Conservation (phyloP, 2,888 invertebrate species). For the Lacanobia wlatinum region DNA sequence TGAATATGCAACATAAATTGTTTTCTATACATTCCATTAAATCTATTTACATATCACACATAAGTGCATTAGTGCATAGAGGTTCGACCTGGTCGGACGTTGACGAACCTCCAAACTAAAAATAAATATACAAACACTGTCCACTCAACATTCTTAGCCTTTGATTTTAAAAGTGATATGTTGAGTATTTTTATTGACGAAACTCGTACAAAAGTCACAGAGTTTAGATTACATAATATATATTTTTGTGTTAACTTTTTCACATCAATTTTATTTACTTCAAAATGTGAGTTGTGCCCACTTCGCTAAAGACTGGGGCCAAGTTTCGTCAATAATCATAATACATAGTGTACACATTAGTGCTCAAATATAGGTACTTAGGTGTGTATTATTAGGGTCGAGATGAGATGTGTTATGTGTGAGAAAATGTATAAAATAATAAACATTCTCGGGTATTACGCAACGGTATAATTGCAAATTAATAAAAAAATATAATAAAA, state of each 20-base stretch:
- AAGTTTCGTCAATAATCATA: conserved; percentile 72
- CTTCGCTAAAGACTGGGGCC: conserved; percentile 8
- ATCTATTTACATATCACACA: conserved; percentile 73
- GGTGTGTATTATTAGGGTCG: conserved; percentile 61
- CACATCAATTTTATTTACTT: background rate
- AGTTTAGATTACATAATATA: background rate
- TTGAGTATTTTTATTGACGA: conserved; percentile 72
- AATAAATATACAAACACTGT: conserved; percentile 81
- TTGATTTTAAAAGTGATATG: conserved; percentile 63
- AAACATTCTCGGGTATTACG: conserved; percentile 69
- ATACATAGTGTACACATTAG: conserved; percentile 69
- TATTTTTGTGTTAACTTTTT: background rate
- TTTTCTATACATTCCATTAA: conserved; percentile 69
- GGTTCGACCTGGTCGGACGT: conserved; percentile 78
- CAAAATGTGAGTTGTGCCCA: background rate
- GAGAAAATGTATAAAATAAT: conserved; percentile 73
- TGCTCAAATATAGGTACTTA: conserved; percentile 68
- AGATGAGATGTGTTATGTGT: conserved; percentile 80
- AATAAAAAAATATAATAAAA: conserved; percentile 69
- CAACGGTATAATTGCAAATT: conserved; percentile 74
- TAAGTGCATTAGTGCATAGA: conserved; percentile 71
- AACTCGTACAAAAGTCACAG: conserved; percentile 64
- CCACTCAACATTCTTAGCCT: conserved; percentile 89
- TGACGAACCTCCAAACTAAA: conserved; percentile 74
- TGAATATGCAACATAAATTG: conserved; percentile 62